phyloP scores from a whole-genome alignment of 2,888 invertebrate species.

The Ptilodon capucinus region DNA sequence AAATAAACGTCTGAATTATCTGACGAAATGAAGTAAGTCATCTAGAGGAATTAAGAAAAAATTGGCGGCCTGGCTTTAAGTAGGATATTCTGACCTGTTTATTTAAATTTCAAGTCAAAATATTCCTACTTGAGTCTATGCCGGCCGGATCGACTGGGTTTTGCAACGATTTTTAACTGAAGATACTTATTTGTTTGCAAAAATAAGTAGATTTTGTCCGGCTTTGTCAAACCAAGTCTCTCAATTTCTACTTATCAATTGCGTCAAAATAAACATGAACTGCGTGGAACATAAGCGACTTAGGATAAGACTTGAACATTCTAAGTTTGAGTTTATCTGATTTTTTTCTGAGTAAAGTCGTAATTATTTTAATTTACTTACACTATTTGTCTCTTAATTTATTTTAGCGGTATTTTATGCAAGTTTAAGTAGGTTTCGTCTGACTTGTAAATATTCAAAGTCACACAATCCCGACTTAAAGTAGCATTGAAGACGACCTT shows the following conservation, averaged over 20 bases:
- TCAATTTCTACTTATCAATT: constrained; percentile 16
- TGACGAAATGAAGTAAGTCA: neutral
- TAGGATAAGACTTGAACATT: too few relatives aligned
- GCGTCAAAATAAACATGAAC: constrained; percentile 2
- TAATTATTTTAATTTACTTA: neutral
- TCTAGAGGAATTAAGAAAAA: neutral
- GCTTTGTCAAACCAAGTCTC: constrained; percentile 14
- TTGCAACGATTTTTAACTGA: too few relatives aligned
- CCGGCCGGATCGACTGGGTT: neutral
- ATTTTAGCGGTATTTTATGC: neutral
- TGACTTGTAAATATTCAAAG: neutral
- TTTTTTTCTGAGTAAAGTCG: too few relatives aligned
- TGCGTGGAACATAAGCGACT: too few relatives aligned
- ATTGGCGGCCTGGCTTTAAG: constrained; percentile 12
- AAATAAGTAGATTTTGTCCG: constrained; percentile 22
- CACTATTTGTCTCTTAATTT: too few relatives aligned
- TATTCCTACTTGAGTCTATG: constrained; percentile 17
- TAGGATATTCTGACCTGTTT: constrained; percentile 19
- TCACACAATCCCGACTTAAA: neutral
- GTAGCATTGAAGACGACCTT: neutral
- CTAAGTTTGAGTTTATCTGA: too few relatives aligned
- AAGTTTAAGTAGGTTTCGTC: neutral
- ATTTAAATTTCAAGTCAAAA: constrained; percentile 11
- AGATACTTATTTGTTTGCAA: neutral
- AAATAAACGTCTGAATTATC: neutral